Evolutionary conservation across 2,888 invertebrate genomes (phyloP), one percentile per base, ranked within the genome.

Genomic region (Troides helena): DNA sequence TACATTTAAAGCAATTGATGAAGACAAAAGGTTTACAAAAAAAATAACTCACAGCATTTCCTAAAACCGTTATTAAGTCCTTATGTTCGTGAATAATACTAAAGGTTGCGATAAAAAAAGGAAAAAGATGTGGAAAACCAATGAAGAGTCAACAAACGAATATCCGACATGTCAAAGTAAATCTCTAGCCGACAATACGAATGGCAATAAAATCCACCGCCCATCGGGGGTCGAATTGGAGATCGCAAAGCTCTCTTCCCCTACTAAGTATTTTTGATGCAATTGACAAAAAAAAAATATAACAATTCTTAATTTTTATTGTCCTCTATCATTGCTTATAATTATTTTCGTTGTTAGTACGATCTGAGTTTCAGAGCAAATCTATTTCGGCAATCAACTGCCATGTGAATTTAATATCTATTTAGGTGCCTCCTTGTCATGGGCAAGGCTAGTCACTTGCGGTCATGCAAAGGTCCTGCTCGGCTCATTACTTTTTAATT

Each of bases 111-210:
- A 72, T 77, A 78, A 80, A 81, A 66, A 81, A 81, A 23, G 25
- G 80, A 83, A 81, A 80, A 80, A 78, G 23, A 39, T 75, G 77
- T 75, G 78, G 74, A 81, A 84, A 84, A 80, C 80, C 81, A 78
- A 80, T 80, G 82, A 86, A 79, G 82, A 87, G 86, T 85, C 86
- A 87, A 88, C 89, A 87, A 88, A 85, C 90, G 88, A 87, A 90
- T 89, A 90, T 85, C 84, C 89, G 78, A 89, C 85, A 84, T 84
- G 90, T 91, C 91, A 90, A 87, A 88, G 87, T 88, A 91, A 92
- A 90, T 90, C 90, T 90, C 88, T 84, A 82, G 80, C 80, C 86
- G 89, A 88, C 89, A 91, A 89, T 87, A 88, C 88, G 91, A 87
- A 90, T 90, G 90, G 89, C 89, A 90, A 87, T 88, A 88, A 90